Conservation (phyloP, 2,113 vertebrate species). For the Camelus dromedarius region DNA sequence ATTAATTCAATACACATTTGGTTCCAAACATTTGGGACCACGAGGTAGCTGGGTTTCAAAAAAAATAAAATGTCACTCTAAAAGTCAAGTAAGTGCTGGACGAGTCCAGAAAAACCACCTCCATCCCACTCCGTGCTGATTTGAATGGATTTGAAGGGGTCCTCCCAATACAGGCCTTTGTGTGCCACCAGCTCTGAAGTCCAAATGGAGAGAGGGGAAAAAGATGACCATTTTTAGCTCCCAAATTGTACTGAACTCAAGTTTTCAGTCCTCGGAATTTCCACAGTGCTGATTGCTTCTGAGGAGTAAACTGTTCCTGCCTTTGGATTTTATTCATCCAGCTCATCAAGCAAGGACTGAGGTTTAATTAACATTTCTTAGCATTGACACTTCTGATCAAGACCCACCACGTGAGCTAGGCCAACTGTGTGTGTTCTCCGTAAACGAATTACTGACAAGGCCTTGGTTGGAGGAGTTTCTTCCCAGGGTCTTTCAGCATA, state of each 20-base stretch:
- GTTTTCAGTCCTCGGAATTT: constrained; percentile 28
- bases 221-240: neutral
- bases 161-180: neutral
- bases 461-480: neutral
- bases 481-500: neutral
- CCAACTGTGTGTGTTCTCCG: neutral
- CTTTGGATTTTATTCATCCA: neutral
- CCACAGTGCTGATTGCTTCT: constrained; percentile 4
- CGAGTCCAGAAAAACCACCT: neutral
- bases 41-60: neutral
- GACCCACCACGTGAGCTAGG: neutral
- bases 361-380: constrained; percentile 49
- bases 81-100: neutral
- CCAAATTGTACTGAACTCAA: neutral
- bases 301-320: neutral
- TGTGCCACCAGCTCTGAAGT: neutral
- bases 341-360: neutral
- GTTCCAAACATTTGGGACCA: neutral
- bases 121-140: neutral
- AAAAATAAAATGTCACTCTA: neutral
- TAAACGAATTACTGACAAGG: neutral
- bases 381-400: neutral
- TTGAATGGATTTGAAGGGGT: neutral
- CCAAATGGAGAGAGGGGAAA: neutral
- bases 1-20: neutral